These are phyloP conservation scores for Streblospio benedicti DNA, from an alignment of 1,140 invertebrate genomes.

Conservation along the genomic window DNA sequence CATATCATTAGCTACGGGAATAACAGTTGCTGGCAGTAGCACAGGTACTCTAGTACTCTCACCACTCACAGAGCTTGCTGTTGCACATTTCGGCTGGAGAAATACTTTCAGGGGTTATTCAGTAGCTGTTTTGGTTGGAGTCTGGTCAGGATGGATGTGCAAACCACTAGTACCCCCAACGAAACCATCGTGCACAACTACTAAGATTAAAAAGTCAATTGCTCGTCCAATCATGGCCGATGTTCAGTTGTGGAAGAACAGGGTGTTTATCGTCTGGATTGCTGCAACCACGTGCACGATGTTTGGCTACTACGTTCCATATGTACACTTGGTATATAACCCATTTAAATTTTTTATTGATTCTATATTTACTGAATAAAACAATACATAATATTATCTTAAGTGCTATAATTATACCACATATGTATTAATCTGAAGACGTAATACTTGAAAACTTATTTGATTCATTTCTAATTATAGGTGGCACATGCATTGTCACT, in stretches of 20 bases:
- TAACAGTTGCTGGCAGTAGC: slow-evolving; percentile 33
- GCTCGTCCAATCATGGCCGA: slow-evolving; percentile 25
- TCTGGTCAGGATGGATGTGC: no score
- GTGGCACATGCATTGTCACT: slow-evolving; percentile 28
- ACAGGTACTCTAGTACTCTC: slow-evolving; percentile 31
- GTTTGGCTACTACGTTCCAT: slow-evolving; percentile 37
- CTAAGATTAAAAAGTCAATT: slow-evolving; percentile 21
- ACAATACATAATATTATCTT: background rate
- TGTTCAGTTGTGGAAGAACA: slow-evolving; percentile 32
- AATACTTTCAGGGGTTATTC: slow-evolving; percentile 25
- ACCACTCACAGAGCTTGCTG: slow-evolving; percentile 28
- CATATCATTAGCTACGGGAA: slow-evolving; percentile 27
- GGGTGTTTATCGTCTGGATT: slow-evolving; percentile 32
- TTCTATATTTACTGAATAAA: background rate
- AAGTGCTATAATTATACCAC: background rate
- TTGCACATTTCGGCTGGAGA: slow-evolving; percentile 33
- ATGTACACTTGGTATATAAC: slow-evolving; percentile 32
- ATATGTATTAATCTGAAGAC: background rate
- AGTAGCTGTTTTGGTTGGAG: no score
- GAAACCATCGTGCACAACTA: slow-evolving; percentile 16
- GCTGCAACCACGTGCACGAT: slow-evolving; percentile 26
- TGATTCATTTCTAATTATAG: no score
- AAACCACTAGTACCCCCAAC: no score
- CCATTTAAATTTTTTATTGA: background rate
- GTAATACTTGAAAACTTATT: background rate